phyloP scores from a whole-genome alignment of 2,113 vertebrate species.

The Suncus etruscus region DNA sequence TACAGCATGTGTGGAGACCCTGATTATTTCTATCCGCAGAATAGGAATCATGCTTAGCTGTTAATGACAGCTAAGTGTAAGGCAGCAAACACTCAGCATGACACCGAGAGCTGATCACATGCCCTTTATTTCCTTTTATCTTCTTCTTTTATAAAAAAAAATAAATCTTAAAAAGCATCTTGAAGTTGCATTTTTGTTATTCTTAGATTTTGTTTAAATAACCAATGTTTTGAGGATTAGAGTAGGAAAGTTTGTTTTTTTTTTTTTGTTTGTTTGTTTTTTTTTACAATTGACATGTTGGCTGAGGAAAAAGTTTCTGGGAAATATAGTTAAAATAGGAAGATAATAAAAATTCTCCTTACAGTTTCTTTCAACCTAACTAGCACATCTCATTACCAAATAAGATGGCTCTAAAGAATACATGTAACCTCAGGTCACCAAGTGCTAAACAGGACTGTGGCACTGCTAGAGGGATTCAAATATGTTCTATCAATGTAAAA shows the following conservation, averaged over 20 bases:
- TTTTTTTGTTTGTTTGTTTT: conserved; percentile 71
- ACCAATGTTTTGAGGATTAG: conserved; percentile 77
- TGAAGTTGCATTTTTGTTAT: conserved; percentile 81
- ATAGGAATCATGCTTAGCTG: not conserved
- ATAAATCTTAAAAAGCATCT: conserved; percentile 79
- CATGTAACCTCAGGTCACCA: not conserved
- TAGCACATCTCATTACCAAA: not conserved
- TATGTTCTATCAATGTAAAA: not conserved
- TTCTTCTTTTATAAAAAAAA: conserved; percentile 61
- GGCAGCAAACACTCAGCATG: conserved; percentile 46
- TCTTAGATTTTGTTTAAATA: conserved; percentile 80
- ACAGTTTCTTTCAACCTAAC: not conserved
- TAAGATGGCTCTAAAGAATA: not conserved
- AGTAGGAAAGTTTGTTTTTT: conserved; percentile 51
- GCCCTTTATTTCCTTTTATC: not conserved
- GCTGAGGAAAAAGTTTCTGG: conserved; percentile 69
- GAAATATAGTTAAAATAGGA: conserved; percentile 18
- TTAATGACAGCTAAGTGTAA: not conserved
- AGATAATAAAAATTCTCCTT: not conserved
- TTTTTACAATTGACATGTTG: conserved; percentile 82
- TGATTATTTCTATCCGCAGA: conserved; percentile 3
- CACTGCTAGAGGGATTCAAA: not conserved
- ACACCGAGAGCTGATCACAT: conserved; percentile 3
- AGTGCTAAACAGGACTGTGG: not conserved
- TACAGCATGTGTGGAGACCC: conserved; percentile 10